Percentiles rank a stretch among this genome's conserved stretches.
Evolutionary conservation across 2,888 invertebrate genomes (phyloP).

Genomic region (Spilarctia lutea): DNA sequence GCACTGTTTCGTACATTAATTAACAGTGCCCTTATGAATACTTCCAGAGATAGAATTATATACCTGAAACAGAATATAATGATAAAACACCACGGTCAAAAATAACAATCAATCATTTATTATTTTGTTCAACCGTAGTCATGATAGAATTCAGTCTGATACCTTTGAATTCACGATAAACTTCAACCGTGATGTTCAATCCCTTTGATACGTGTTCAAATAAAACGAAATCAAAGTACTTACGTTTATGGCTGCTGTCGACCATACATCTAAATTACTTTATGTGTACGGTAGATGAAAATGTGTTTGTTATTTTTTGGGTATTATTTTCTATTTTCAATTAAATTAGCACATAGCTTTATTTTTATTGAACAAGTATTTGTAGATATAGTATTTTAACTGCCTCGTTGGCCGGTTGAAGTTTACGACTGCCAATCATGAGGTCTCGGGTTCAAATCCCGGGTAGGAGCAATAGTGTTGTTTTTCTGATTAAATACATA

Average conservation of each 20-base stretch:
- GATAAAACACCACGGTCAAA: neutral
- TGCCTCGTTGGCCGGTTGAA: too few species aligned
- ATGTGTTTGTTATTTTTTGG: neutral
- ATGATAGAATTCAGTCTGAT: constrained; percentile 7
- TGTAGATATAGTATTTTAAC: too few species aligned
- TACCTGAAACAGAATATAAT: neutral
- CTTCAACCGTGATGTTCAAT: constrained; percentile 11
- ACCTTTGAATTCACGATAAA: constrained; percentile 5
- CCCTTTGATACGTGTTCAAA: constrained; percentile 9
- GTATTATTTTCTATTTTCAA: neutral
- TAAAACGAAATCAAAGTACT: constrained; percentile 11
- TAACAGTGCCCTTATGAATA: too few species aligned
- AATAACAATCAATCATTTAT: constrained; percentile 1
- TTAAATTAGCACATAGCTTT: neutral
- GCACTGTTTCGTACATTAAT: too few species aligned
- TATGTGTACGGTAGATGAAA: neutral
- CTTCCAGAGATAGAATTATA: neutral
- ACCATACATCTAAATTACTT: neutral
- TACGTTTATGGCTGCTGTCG: neutral
- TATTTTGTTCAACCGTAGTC: neutral
- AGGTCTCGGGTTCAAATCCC: too few species aligned
- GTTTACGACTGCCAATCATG: too few species aligned
- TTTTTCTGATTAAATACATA: too few species aligned
- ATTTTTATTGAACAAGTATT: neutral
- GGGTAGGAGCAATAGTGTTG: too few species aligned